These are phyloP conservation scores for Ectropis crepuscularia DNA, from an alignment of 2,888 invertebrate species.

Conservation along the genomic window DNA sequence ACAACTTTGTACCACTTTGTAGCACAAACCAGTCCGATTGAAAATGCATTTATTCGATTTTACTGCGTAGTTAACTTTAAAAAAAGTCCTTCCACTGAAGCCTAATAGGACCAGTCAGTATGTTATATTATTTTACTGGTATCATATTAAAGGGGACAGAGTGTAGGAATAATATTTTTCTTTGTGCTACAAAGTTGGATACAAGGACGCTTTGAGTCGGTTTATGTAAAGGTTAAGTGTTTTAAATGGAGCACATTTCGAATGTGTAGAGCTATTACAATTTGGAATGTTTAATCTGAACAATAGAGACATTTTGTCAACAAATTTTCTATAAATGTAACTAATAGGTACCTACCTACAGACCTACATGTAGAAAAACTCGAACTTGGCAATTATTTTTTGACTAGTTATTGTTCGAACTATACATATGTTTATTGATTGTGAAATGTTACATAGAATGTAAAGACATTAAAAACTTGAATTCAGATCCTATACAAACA, in stretches of 20 bases:
- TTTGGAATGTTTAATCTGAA: neutral
- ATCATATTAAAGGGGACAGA: constrained; percentile 41
- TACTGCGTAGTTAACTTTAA: constrained; percentile 60
- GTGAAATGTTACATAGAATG: no score
- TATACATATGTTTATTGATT: no score
- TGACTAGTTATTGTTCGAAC: no score
- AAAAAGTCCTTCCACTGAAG: constrained; percentile 47
- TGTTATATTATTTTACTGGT: constrained; percentile 42
- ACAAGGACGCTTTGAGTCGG: constrained; percentile 17
- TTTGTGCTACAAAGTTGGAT: constrained; percentile 46
- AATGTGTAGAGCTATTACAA: constrained; percentile 5
- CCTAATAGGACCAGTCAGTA: constrained; percentile 46
- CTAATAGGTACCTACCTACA: no score
- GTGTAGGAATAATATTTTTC: constrained; percentile 43
- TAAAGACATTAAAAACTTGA: no score
- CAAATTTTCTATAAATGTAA: no score
- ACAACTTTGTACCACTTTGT: constrained; percentile 50
- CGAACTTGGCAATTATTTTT: no score
- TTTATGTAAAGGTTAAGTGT: constrained; percentile 20
- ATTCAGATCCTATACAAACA: no score
- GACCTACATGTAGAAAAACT: no score
- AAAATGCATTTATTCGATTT: constrained; percentile 61
- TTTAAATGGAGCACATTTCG: constrained; percentile 1
- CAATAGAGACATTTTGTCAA: neutral
- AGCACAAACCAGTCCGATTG: constrained; percentile 59